These are phyloP conservation scores for Sericinus montela DNA, from an alignment of 2,888 invertebrate genomes.

Conservation along the genomic window DNA sequence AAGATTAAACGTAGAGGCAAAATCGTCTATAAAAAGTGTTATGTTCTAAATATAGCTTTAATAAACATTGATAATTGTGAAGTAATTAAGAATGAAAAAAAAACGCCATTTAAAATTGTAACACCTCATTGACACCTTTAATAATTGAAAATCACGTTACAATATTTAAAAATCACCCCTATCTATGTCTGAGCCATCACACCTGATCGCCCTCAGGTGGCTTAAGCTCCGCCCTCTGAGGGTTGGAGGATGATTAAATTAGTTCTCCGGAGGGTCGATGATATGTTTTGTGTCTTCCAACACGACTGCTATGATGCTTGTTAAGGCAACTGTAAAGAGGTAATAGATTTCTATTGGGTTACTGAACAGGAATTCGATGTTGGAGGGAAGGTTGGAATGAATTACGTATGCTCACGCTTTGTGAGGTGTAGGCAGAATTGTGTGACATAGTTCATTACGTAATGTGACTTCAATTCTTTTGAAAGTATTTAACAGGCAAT, in stretches of 20 bases:
- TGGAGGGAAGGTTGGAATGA: background rate
- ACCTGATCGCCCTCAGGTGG: constrained; percentile 11
- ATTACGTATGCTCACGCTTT: background rate
- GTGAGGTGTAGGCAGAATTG: no score
- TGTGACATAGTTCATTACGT: no score
- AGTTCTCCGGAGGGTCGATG: constrained; percentile 9
- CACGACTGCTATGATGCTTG: constrained; percentile 3
- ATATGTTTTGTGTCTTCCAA: background rate
- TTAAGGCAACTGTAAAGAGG: constrained; percentile 1
- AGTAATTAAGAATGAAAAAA: background rate
- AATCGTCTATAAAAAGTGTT: no score
- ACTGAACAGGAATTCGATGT: background rate
- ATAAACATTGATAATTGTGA: no score
- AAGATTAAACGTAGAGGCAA: no score
- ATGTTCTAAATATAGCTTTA: no score
- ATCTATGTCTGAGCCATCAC: background rate
- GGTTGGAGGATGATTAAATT: constrained; percentile 8
- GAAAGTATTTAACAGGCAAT: no score
- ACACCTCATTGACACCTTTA: background rate
- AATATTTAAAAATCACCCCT: no score
- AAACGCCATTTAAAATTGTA: constrained; percentile 4
- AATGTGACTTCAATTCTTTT: no score
- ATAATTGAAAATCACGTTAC: no score
- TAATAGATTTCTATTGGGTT: constrained; percentile 5
- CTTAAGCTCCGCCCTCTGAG: background rate